Evolutionary conservation across 2,113 vertebrate species (phyloP), one percentile per base, ranked within the genome.

Genomic region (Misgurnus anguillicaudatus): DNA sequence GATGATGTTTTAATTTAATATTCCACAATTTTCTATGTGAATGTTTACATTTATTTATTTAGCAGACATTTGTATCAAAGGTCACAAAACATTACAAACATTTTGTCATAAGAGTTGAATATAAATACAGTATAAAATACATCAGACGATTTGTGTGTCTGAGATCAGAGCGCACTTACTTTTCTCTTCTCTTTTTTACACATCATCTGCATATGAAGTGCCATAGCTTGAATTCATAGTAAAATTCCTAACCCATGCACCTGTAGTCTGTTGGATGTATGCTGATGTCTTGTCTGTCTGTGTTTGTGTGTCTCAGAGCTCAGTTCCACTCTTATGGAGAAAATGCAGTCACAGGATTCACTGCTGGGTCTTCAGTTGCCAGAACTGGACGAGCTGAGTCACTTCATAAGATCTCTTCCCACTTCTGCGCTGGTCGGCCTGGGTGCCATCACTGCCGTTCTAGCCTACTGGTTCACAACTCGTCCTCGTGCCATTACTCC

Each of bases 321-420:
- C 38, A 91, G 93, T 66, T 89, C 95, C 82, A 95, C 94, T 0
- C 88, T 99, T 75, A 92, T 92, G 93, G 96, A 98, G 92, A 99
- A 95, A 93, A 98, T 99, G 96, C 96, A 98, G 90, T 93, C 93
- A 68, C 95, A 95, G 89, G 97, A 99, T 79, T 92, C 97, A 87
- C 91, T 96, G 89, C 91, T 92, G 75, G 93, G 94, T 84, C 89
- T 98, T 90, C 91, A 93, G 84, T 92, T 97, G 58, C 95, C 95
- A 0, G 96, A 98, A 85, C 89, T 97, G 62, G 94, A 95, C 0
- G 95, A 98, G 64, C 91, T 98, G 58, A 91, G 94, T 70, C 95
- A 95, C 84, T 95, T 96, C 65, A 92, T 99, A 86, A 90, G 89
- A 82, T 96, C 93, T 63, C 89, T 98, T 78, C 96, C 96, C 0